A percentile compares a stretch with the other conserved stretches of the same genome.
Conservation (phyloP, 53 echinoderm and acorn worm genomes). For the Temnopleurus reevesii region DNA sequence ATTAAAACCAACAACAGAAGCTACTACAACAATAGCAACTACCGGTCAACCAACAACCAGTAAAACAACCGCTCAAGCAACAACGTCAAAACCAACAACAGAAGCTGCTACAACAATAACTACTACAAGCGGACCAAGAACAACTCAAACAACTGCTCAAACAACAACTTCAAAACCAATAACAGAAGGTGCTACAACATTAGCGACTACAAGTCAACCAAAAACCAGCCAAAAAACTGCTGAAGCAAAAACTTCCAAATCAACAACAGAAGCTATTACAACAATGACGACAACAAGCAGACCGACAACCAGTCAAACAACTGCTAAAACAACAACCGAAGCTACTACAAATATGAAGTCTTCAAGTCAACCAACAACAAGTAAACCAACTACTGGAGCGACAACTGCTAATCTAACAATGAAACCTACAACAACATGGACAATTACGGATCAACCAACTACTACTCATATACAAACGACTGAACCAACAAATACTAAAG, state of each 20-base stretch:
- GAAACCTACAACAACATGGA: not conserved
- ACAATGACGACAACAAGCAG: not conserved
- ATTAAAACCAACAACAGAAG: not conserved
- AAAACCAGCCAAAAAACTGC: no score
- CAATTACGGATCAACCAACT: not conserved
- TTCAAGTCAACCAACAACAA: not conserved
- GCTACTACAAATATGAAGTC: not conserved
- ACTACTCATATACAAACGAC: no score
- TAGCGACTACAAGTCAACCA: no score
- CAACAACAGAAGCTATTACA: no score
- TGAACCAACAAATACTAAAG: not conserved
- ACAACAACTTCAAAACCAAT: no score
- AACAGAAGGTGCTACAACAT: no score
- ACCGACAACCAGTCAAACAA: no score
- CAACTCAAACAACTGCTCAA: no score
- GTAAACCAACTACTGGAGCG: not conserved
- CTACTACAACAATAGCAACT: not conserved
- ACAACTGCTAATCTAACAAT: not conserved
- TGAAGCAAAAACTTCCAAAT: no score
- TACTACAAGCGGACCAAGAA: no score
- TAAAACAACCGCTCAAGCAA: no score
- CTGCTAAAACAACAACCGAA: not conserved
- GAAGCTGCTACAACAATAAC: not conserved
- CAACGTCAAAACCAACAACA: not conserved
- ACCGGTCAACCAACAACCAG: not conserved